Percentiles rank a stretch among this genome's conserved stretches.
These are phyloP conservation scores for Conus ventricosus DNA, from an alignment of 1,140 invertebrate genomes.

Conservation along the genomic window DNA sequence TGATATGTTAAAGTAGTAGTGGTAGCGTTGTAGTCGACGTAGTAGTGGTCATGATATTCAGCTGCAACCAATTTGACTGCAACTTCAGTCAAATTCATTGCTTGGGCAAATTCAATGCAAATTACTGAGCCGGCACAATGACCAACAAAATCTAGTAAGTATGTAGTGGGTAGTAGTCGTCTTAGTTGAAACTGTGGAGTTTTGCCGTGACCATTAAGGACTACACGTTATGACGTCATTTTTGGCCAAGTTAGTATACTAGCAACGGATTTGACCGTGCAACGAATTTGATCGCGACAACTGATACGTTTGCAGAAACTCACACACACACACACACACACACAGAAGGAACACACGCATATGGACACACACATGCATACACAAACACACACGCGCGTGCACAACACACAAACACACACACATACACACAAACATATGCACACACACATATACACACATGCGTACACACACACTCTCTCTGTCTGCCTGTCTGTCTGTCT, in stretches of 20 bases:
- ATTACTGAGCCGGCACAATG: background rate
- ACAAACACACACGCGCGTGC: background rate
- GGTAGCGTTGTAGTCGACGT: no score
- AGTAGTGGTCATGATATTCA: no score
- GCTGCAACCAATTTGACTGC: no score
- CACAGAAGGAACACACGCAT: background rate
- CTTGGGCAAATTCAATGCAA: no score
- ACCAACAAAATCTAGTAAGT: background rate
- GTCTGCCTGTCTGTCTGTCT: no score
- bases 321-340: slow-evolving; percentile 6
- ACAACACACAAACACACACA: background rate
- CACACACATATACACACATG: background rate
- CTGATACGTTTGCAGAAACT: background rate
- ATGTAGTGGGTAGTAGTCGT: no score
- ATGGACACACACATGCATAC: background rate
- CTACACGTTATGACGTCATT: no score
- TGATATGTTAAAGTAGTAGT: no score
- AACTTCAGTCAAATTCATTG: no score
- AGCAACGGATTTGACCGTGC: background rate
- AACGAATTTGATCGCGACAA: background rate
- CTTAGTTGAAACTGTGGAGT: no score
- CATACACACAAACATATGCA: background rate
- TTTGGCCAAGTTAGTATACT: no score
- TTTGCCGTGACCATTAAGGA: no score
- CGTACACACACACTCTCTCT: background rate